Evolutionary conservation across 2,888 invertebrate species (phyloP).

Genomic region (Ormyrus nitidulus): DNA sequence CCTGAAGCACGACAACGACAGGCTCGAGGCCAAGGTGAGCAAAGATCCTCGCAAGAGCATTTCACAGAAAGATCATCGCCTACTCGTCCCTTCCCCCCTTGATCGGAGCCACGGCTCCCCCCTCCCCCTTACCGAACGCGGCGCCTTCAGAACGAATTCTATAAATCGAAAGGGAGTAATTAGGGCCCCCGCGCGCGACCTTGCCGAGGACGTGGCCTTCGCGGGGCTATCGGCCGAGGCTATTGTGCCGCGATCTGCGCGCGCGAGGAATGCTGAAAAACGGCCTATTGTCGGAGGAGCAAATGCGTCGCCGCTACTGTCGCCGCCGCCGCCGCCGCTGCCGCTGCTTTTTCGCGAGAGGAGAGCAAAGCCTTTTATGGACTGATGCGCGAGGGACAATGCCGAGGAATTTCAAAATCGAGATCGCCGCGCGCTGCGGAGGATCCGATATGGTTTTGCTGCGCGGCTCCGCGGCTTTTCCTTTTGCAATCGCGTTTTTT

Average conservation of each 20-base stretch:
- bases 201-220: too few species aligned
- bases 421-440: too few species aligned
- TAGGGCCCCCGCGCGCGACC: neutral
- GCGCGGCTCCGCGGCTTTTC: too few species aligned
- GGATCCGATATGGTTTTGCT: too few species aligned
- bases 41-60: conserved; percentile 15
- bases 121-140: neutral
- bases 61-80: conserved; percentile 43
- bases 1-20: conserved; percentile 91
- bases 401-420: too few species aligned
- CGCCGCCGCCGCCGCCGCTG: too few species aligned
- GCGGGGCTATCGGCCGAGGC: too few species aligned
- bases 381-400: too few species aligned
- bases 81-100: neutral
- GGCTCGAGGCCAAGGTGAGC: conserved; percentile 92
- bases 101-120: neutral
- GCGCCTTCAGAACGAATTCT: conserved; percentile 52
- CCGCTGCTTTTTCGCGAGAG: too few species aligned
- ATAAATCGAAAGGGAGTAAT: conserved; percentile 33
- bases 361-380: too few species aligned
- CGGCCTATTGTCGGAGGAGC: neutral
- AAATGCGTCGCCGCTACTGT: neutral
- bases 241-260: neutral
- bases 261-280: neutral
- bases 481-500: too few species aligned